Base-by-base conservation (phyloP, 2,113 vertebrate genomes). In the Ictidomys tridecemlineatus region DNA sequence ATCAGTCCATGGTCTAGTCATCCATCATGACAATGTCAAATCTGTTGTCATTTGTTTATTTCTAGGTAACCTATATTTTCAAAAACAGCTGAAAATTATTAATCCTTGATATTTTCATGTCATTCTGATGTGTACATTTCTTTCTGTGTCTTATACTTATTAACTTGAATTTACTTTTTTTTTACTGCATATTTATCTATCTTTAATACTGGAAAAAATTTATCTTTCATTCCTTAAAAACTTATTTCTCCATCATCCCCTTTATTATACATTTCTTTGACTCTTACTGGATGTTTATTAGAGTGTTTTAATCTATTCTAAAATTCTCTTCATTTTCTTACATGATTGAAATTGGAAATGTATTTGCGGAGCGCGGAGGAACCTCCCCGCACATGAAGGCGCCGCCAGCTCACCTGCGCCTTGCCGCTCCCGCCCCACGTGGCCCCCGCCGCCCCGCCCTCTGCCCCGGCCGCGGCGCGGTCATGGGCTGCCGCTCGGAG, bases 401-500 rank as follows among this genome's bases (percentile, higher is more conserved):
- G 91, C 98, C 88, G 73, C 92, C 18, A 45, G 56, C 98, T 97
- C 97, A 98, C 98, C 97, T 97, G 97, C 91, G 39, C 94, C 88
- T 79, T 77, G 32, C 85, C 24, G 30, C 63, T 70, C 17, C 20
- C 20, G n/a, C 77, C 42, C 76, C 9, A 4, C n/a, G 2, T 69
- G 22, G 93, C 97, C 89, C 95, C 97, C 96, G 2, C 70, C 24
- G 61, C 70, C 76, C 84, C 89, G 0, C 83, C 69, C 51, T 3
- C 39, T 48, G 95, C 24, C 97, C 98, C 98, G 98, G n/a, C 98
- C 98, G 98, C 73, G 45, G 85, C 80, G 87, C 22, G 51, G 97
- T 98, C 97, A 99, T 98, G 98, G 98, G 98, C 96, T 92, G 98
- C 34, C 1, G 67, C 89, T 63, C 51, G 1, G 82, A 77, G 92